A percentile compares a stretch with the other conserved stretches of the same genome.
Evolutionary conservation across 37 sponge, comb jelly and placozoan species (phyloP).

Genomic region (Axinella damicornis): DNA sequence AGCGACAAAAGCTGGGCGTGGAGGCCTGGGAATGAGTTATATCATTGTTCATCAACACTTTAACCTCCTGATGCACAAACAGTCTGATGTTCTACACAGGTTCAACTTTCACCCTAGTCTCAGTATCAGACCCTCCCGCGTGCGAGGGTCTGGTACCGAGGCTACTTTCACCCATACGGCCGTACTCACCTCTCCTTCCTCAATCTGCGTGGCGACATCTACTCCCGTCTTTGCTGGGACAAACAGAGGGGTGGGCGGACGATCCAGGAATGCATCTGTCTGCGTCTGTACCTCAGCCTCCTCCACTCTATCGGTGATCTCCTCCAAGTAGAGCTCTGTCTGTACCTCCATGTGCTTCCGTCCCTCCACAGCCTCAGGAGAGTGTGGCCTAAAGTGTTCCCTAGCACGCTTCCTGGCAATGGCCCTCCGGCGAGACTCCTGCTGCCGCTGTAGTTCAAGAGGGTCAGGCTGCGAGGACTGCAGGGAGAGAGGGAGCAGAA

Average conservation of each 20-base stretch:
- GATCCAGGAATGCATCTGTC: slow-evolving; percentile 97
- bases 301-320: slow-evolving; percentile 91
- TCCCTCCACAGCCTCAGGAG: slow-evolving; percentile 94
- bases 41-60: not conserved
- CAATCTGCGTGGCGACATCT: slow-evolving; percentile 95
- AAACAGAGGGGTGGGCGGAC: slow-evolving; percentile 97
- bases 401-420: slow-evolving; percentile 83
- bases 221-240: slow-evolving; percentile 97
- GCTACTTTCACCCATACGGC: too few relatives aligned
- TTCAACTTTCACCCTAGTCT: not conserved
- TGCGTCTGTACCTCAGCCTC: slow-evolving; percentile 93
- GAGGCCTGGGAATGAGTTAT: too few relatives aligned
- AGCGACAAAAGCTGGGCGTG: too few relatives aligned
- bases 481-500: too few relatives aligned
- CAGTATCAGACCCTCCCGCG: too few relatives aligned
- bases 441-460: slow-evolving; percentile 94
- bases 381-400: slow-evolving; percentile 77
- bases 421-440: slow-evolving; percentile 85
- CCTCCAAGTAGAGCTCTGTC: slow-evolving; percentile 98
- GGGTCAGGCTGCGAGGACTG: slow-evolving; percentile 94
- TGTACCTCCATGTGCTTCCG: slow-evolving; percentile 96
- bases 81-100: too few relatives aligned
- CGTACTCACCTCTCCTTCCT: slow-evolving; percentile 92
- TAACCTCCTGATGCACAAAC: not conserved
- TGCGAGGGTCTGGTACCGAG: too few relatives aligned